These are phyloP conservation scores for Aeoliscus strigatus DNA, from an alignment of 2,797 vertebrate species.

Conservation along the genomic window DNA sequence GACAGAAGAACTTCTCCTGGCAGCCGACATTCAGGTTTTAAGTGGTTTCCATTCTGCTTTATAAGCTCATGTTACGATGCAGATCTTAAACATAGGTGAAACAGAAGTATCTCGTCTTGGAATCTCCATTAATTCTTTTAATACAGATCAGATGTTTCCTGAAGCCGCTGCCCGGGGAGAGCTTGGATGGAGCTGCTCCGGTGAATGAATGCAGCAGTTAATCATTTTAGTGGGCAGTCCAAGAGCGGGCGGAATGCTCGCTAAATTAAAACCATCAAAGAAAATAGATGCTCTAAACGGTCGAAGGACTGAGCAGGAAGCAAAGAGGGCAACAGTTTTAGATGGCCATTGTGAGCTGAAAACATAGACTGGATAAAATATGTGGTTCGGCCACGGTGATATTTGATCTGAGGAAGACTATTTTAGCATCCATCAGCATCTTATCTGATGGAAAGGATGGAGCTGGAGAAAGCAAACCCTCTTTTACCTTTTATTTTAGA, in stretches of 20 bases:
- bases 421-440: too few relatives aligned
- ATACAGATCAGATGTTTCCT: conserved; percentile 59
- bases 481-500: too few relatives aligned
- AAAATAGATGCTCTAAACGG: conserved; percentile 32
- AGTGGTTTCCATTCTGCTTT: conserved; percentile 55
- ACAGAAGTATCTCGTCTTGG: conserved; percentile 32
- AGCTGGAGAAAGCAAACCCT: too few relatives aligned
- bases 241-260: conserved; percentile 29
- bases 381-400: too few relatives aligned
- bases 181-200: conserved; percentile 54
- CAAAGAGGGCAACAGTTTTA: conserved; percentile 22
- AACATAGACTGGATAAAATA: too few relatives aligned
- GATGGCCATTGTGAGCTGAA: too few relatives aligned
- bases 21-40: conserved; percentile 45
- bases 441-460: too few relatives aligned
- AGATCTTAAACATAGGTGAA: conserved; percentile 47
- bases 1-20: conserved; percentile 19
- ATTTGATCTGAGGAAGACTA: too few relatives aligned
- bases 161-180: conserved; percentile 43
- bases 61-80: conserved; percentile 56
- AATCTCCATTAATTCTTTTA: conserved; percentile 48
- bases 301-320: conserved; percentile 27
- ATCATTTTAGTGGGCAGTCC: conserved; percentile 45
- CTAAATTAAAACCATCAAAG: conserved; percentile 55
- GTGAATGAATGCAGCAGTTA: conserved; percentile 53